A percentile compares a stretch with the other conserved stretches of the same genome.
Conservation (phyloP, 2,888 invertebrate species). For the Epistrophe grossulariae region DNA sequence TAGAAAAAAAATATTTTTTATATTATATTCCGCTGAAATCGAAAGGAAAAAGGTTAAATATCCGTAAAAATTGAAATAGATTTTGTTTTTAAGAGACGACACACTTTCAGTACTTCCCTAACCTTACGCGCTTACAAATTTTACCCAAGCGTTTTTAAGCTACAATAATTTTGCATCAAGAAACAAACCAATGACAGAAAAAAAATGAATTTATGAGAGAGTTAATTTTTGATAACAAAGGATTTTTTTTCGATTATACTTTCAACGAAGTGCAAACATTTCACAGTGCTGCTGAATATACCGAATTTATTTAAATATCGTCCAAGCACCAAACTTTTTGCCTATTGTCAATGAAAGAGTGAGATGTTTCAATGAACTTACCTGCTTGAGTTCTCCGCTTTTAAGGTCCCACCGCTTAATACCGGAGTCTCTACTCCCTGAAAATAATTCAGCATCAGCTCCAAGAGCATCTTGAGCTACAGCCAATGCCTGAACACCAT, state of each 20-base stretch:
- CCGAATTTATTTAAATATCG: neutral
- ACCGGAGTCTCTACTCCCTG: conserved; percentile 93
- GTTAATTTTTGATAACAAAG: conserved; percentile 20
- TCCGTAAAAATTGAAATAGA: conserved; percentile 3
- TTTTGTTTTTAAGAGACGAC: conserved; percentile 36
- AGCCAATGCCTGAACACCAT: conserved; percentile 93
- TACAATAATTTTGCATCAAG: conserved; percentile 57
- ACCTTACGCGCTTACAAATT: conserved; percentile 60
- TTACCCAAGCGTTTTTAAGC: conserved; percentile 61
- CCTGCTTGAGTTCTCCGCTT: conserved; percentile 80
- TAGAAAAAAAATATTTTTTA: neutral
- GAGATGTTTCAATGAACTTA: conserved; percentile 46
- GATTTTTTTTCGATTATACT: conserved; percentile 3
- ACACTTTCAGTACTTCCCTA: conserved; percentile 58
- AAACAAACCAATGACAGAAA: conserved; percentile 68
- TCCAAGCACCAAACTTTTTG: conserved; percentile 54
- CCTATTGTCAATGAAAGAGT: conserved; percentile 32
- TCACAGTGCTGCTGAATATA: conserved; percentile 51
- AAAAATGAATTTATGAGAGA: conserved; percentile 45
- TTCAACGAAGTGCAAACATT: conserved; percentile 27
- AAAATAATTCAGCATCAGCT: conserved; percentile 86
- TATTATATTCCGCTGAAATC: conserved; percentile 24
- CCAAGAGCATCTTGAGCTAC: conserved; percentile 85
- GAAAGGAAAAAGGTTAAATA: conserved; percentile 4
- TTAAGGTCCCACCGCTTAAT: conserved; percentile 93